These are phyloP conservation scores for Polymixis lichenea DNA, from an alignment of 2,888 invertebrate genomes.

Conservation along the genomic window DNA sequence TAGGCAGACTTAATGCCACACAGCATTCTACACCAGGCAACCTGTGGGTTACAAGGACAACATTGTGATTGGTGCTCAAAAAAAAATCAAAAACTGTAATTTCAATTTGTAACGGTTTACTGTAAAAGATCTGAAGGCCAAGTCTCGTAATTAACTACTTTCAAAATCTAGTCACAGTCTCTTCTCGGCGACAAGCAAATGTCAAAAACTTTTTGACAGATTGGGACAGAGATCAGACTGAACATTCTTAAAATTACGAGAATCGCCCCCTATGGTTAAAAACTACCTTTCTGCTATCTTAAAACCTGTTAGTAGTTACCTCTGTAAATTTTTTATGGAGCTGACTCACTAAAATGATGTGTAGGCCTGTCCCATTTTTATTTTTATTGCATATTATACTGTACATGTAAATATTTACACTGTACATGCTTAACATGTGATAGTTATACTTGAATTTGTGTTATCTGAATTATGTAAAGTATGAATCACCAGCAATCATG, in stretches of 20 bases:
- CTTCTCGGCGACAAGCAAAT: background rate
- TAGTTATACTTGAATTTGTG: slow-evolving; percentile 13
- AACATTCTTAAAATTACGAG: no score
- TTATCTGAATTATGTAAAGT: slow-evolving; percentile 9
- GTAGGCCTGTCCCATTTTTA: background rate
- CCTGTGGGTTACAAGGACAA: background rate
- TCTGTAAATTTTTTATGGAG: no score
- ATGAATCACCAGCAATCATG: slow-evolving; percentile 27
- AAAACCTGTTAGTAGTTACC: background rate
- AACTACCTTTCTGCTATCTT: background rate
- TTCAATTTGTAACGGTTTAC: background rate
- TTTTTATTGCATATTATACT: background rate
- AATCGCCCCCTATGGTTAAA: background rate
- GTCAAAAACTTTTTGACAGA: background rate
- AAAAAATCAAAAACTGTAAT: background rate
- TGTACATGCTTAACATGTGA: background rate
- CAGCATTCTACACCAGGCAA: background rate
- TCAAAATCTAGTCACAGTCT: background rate
- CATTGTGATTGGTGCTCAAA: background rate
- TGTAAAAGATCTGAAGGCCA: background rate
- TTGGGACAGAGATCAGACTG: no score
- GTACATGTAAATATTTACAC: slow-evolving; percentile 8
- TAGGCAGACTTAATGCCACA: background rate
- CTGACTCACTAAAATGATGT: background rate
- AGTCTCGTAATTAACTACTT: no score